These are phyloP conservation scores for Drosophila hawaiiensis DNA, from an alignment of 2,888 invertebrate species.

Conservation along the genomic window DNA sequence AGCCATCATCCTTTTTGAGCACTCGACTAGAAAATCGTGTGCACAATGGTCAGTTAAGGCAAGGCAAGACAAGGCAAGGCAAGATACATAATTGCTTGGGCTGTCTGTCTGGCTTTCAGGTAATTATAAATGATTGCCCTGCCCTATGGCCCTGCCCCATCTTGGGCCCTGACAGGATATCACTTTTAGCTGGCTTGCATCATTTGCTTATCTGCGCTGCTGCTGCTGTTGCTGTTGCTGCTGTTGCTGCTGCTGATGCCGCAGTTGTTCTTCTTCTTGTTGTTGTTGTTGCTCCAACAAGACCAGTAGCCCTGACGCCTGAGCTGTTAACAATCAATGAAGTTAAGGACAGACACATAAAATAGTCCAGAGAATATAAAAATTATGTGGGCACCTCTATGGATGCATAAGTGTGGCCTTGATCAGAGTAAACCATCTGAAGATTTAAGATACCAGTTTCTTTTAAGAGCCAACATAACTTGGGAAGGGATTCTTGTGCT, in stretches of 20 bases:
- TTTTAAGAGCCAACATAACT: conserved; percentile 11
- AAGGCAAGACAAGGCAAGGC: conserved; percentile 58
- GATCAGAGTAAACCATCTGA: conserved; percentile 30
- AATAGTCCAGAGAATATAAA: conserved; percentile 37
- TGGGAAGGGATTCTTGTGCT: not conserved
- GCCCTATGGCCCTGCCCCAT: conserved; percentile 61
- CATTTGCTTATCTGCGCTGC: conserved; percentile 51
- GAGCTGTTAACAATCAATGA: conserved; percentile 68
- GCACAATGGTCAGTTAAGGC: conserved; percentile 56
- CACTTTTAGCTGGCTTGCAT: conserved; percentile 55
- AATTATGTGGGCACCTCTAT: conserved; percentile 44
- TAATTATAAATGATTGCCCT: conserved; percentile 65
- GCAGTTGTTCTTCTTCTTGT: conserved; percentile 12
- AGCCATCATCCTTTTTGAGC: conserved; percentile 45
- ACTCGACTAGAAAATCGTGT: conserved; percentile 67
- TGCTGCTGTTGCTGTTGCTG: conserved; percentile 20
- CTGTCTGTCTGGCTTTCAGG: conserved; percentile 57
- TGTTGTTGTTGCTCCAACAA: conserved; percentile 44
- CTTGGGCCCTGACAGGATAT: conserved; percentile 65
- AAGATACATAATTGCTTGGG: conserved; percentile 64
- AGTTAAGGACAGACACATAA: conserved; percentile 52
- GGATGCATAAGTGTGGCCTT: conserved; percentile 43
- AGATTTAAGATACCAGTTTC: conserved; percentile 17
- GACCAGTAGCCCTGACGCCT: conserved; percentile 68
- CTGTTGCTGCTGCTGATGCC: conserved; percentile 9